Base-by-base conservation (phyloP, 2,113 vertebrate species). In the Pollachius pollachius region DNA sequence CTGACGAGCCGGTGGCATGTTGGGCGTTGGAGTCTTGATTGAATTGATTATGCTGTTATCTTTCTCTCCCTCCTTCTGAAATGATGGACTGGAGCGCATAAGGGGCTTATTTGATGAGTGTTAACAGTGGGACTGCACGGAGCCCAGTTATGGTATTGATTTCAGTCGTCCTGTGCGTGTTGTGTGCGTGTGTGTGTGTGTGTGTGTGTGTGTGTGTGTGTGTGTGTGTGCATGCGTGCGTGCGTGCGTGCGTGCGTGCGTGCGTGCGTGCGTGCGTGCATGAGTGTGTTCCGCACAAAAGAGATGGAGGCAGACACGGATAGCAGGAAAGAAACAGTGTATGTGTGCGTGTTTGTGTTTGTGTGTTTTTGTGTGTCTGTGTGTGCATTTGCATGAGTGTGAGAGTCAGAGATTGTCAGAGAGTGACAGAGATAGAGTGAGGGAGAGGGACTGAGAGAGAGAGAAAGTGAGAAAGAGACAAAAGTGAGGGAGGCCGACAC, bases 101-200 rank as follows among this genome's bases (percentile, higher is more conserved):
- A 85, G 74, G 37, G 52, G 66, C 61, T 68, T 65, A 15, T 48
- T 71, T 77, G 80, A 84, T 80, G 78, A 84, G 77, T 75, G 81
- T 78, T 79, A 72, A 6, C 25, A 5, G 63, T 52, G 60, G 5
- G 57, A 64, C 59, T 34, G 69, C 25, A 1, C 18, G 68, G 75
- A 75, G 59, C 64, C 59, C 4, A 13, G 52, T 70, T 62, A 25
- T 9, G 52, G 58, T 74, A 79, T 83, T 77, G 78, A 87, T 84
- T 77, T n/a, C 73, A 71, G 48, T 8, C 37, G 30, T 34, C 30
- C 30, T 34, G 30, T 34, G 30, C 1, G 30, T 48, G 41, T 9
- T 15, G 48, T 1, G 21, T 16, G n/a, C 4, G 59, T 61, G 59
- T 21, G 18, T 23, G 19, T 61, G 59, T 23, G 19, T 2, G 5